Conservation (phyloP, 37 sponge, comb jelly and placozoan genomes). For the Ephydatia muelleri region DNA sequence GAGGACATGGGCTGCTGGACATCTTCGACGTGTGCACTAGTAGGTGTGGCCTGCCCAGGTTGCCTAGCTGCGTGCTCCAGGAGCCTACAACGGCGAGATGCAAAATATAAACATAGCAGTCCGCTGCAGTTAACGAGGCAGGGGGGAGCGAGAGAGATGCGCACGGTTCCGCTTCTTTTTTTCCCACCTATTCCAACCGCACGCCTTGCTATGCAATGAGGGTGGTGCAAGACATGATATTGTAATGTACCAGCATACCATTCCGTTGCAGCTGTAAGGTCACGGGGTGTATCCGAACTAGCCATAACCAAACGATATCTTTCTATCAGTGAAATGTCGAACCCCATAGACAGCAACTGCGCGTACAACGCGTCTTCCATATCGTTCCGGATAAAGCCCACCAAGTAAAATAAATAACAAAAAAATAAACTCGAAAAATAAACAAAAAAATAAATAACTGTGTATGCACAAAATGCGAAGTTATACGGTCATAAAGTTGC, state of each 20-base stretch:
- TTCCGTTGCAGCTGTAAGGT: constrained; percentile 56
- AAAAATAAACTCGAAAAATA: not conserved
- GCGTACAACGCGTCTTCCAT: constrained; percentile 43
- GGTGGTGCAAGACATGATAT: not conserved
- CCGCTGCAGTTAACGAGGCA: too few species aligned
- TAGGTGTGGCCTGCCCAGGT: not conserved
- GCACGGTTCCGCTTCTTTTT: not conserved
- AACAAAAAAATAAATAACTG: not conserved
- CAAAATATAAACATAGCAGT: too few species aligned
- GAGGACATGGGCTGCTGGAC: not conserved
- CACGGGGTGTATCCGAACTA: constrained; percentile 4
- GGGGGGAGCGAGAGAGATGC: constrained; percentile 16
- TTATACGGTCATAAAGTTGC: not conserved
- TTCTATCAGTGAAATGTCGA: constrained; percentile 28
- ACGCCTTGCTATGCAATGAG: too few species aligned
- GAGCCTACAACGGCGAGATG: too few species aligned
- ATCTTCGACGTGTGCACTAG: not conserved
- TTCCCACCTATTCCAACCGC: too few species aligned
- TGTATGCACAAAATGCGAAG: not conserved
- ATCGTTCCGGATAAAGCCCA: not conserved
- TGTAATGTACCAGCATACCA: constrained; percentile 20
- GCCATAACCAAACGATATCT: constrained; percentile 23
- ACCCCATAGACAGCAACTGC: constrained; percentile 57
- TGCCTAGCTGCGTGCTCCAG: not conserved
- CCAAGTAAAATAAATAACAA: not conserved